Conservation (phyloP, 2,113 vertebrate genomes). For the Tetrao urogallus region DNA sequence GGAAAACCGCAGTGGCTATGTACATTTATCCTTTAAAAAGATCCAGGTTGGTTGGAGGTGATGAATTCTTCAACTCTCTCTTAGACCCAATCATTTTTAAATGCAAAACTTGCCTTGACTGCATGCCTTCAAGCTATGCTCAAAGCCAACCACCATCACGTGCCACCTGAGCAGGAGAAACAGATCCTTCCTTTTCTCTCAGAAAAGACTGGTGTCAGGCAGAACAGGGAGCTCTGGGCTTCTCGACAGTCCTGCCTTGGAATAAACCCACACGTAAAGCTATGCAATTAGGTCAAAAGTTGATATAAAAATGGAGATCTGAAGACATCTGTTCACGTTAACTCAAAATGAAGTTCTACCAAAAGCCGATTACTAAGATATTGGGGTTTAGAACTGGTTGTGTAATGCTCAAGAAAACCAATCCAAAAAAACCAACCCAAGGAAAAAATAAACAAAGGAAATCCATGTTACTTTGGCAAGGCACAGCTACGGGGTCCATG, state of each 20-base stretch:
- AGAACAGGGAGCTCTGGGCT: background rate
- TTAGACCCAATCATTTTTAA: background rate
- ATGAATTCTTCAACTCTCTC: background rate
- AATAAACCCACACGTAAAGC: background rate
- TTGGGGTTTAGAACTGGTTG: background rate
- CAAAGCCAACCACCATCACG: background rate
- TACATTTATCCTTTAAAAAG: background rate
- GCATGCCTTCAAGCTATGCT: background rate
- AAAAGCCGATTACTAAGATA: background rate
- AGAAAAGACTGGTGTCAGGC: background rate
- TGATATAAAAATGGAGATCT: background rate
- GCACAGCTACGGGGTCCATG: background rate
- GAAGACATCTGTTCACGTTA: background rate
- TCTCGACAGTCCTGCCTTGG: background rate
- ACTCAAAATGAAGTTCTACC: background rate
- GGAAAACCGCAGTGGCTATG: background rate
- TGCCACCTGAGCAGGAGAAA: background rate
- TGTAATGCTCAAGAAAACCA: background rate
- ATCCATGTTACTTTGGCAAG: background rate
- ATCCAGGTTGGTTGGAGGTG: background rate
- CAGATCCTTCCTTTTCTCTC: background rate
- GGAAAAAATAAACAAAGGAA: background rate
- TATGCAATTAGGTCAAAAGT: background rate
- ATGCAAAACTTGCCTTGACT: background rate
- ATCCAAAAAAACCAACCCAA: background rate